Evolutionary conservation across 1,140 invertebrate species (phyloP).

Genomic region (Leptonema lineaticorne): DNA sequence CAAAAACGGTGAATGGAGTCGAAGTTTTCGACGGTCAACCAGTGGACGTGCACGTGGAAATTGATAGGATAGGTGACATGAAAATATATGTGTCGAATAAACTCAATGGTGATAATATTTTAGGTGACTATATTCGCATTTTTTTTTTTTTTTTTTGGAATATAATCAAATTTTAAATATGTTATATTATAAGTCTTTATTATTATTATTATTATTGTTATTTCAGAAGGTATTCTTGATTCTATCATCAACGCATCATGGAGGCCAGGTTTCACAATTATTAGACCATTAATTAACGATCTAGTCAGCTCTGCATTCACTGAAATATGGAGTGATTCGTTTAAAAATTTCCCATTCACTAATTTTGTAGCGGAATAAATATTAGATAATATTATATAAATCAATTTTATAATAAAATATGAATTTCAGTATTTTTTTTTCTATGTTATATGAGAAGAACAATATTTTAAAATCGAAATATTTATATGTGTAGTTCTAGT

Average conservation of each 20-base stretch:
- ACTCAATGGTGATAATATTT: slow-evolving; percentile 61
- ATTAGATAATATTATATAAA: not conserved
- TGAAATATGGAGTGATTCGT: slow-evolving; percentile 74
- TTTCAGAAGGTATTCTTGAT: slow-evolving; percentile 66
- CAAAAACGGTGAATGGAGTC: slow-evolving; percentile 46
- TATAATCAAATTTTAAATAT: not conserved
- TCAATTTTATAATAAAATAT: no score
- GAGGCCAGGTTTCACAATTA: slow-evolving; percentile 72
- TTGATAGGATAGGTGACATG: slow-evolving; percentile 72
- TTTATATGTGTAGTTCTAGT: no score
- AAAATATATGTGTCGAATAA: slow-evolving; percentile 75
- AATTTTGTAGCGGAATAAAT: slow-evolving; percentile 55
- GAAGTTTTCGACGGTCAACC: slow-evolving; percentile 50
- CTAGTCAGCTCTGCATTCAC: slow-evolving; percentile 78
- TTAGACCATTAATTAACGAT: slow-evolving; percentile 75
- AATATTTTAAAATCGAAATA: no score
- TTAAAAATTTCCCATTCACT: slow-evolving; percentile 66
- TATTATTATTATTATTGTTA: not conserved
- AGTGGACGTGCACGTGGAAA: slow-evolving; percentile 66
- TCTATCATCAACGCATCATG: slow-evolving; percentile 69
- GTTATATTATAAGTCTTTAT: not conserved
- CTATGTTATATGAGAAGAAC: no score
- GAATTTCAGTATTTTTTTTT: no score
- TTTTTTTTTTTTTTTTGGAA: not conserved
- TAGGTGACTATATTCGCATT: slow-evolving; percentile 55